A percentile compares a stretch with the other conserved stretches of the same genome.
Conservation (phyloP, 92 coral and sea anemone genomes). For the Porites lobata region DNA sequence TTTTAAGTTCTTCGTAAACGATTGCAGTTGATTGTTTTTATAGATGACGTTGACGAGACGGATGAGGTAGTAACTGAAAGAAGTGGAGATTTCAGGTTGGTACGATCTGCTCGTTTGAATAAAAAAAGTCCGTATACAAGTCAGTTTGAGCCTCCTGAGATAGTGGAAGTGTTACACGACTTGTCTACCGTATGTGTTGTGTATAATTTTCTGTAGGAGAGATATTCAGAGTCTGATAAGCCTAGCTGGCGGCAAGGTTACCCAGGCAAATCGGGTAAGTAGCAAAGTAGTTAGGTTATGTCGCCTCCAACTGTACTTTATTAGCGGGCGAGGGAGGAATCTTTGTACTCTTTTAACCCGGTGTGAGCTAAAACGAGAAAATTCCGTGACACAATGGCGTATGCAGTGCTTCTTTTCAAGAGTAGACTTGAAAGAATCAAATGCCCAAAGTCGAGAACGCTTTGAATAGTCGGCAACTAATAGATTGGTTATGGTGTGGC, state of each 20-base stretch:
- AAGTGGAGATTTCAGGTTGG: conserved; percentile 30
- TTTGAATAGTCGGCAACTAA: too few relatives aligned
- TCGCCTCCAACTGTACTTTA: background rate
- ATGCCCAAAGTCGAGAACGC: too few relatives aligned
- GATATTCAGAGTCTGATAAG: conserved; percentile 36
- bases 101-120: background rate
- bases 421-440: too few relatives aligned
- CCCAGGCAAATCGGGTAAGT: conserved; percentile 47
- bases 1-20: background rate
- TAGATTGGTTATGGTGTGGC: too few relatives aligned
- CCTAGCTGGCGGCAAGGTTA: conserved; percentile 18
- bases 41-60: conserved; percentile 12
- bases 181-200: background rate
- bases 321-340: background rate
- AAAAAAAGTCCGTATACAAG: background rate
- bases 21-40: background rate
- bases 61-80: conserved; percentile 11
- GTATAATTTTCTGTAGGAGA: conserved; percentile 10
- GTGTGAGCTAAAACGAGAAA: background rate
- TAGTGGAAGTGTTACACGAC: background rate
- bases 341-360: background rate
- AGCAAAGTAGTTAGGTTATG: background rate
- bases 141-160: background rate
- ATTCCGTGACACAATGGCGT: background rate
- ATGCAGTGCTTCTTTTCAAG: too few relatives aligned